Conservation (phyloP, 2,797 vertebrate genomes). For the Rhincodon typus region DNA sequence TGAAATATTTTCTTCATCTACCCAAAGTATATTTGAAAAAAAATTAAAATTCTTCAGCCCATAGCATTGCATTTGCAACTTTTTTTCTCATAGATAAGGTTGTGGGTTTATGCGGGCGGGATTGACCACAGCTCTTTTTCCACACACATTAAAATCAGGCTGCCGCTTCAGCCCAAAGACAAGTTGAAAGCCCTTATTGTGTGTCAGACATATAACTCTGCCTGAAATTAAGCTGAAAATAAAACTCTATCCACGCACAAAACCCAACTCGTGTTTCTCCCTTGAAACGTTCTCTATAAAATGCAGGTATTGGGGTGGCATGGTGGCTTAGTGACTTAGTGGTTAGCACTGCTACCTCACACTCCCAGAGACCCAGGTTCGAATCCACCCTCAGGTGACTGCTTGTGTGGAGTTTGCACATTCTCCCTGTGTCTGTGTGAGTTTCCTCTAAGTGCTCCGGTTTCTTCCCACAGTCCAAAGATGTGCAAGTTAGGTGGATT, state of each 20-base stretch:
- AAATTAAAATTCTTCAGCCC: neutral
- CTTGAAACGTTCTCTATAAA: neutral
- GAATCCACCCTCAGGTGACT: too few species aligned
- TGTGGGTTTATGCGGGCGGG: too few species aligned
- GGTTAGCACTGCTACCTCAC: too few species aligned
- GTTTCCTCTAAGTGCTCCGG: too few species aligned
- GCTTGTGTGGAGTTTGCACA: too few species aligned
- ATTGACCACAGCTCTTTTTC: neutral
- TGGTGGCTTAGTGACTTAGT: too few species aligned
- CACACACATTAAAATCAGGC: neutral
- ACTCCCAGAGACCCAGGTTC: too few species aligned
- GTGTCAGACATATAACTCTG: neutral
- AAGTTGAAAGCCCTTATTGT: neutral
- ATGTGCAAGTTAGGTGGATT: too few species aligned
- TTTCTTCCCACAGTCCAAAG: too few species aligned
- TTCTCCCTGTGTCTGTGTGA: too few species aligned
- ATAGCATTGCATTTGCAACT: neutral
- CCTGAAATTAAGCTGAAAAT: neutral
- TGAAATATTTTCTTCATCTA: neutral
- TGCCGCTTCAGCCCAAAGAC: neutral
- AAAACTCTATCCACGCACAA: neutral
- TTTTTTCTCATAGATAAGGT: neutral
- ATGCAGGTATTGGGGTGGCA: too few species aligned
- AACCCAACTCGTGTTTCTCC: neutral
- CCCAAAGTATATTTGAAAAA: neutral